A percentile compares a stretch with the other conserved stretches of the same genome.
Evolutionary conservation across 2,113 vertebrate genomes (phyloP).

Genomic region (Actenoides hombroni): DNA sequence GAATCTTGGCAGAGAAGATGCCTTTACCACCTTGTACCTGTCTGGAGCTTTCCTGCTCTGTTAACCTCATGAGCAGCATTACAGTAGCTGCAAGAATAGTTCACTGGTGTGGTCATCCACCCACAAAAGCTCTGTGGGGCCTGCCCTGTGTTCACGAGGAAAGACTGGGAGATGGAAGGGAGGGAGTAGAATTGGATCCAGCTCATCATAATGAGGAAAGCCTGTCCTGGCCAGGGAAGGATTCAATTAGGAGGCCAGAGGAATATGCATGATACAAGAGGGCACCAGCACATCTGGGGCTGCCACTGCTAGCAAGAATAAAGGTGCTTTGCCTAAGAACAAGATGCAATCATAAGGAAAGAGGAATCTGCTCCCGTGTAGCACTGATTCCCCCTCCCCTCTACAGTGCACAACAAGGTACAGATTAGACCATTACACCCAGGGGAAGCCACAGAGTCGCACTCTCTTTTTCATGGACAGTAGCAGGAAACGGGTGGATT

Average conservation of each 20-base stretch:
- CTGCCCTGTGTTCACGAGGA: not conserved
- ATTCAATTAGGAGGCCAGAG: slow-evolving; percentile 54
- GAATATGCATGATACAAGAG: not conserved
- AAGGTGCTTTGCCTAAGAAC: slow-evolving; percentile 41
- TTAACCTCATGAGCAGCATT: not conserved
- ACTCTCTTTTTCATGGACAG: slow-evolving; percentile 72
- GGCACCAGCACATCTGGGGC: slow-evolving; percentile 32
- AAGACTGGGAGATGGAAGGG: not conserved
- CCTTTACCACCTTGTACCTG: not conserved
- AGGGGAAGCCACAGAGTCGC: slow-evolving; percentile 57
- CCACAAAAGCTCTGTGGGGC: slow-evolving; percentile 17
- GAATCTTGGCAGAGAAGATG: not conserved
- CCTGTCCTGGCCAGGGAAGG: slow-evolving; percentile 23
- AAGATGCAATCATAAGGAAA: not conserved
- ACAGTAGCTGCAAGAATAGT: slow-evolving; percentile 17
- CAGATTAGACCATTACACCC: slow-evolving; percentile 66
- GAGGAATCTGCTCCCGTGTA: slow-evolving; percentile 51
- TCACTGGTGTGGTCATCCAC: not conserved
- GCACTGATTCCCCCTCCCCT: slow-evolving; percentile 30
- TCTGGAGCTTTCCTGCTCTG: not conserved
- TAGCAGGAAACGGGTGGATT: slow-evolving; percentile 77
- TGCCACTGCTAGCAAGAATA: slow-evolving; percentile 14
- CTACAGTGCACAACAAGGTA: slow-evolving; percentile 59
- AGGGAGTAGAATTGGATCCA: slow-evolving; percentile 44
- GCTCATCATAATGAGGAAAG: slow-evolving; percentile 39